Evolutionary conservation across 2,888 invertebrate species (phyloP), one percentile per base, ranked within the genome.

Genomic region (Laspeyria flexula): DNA sequence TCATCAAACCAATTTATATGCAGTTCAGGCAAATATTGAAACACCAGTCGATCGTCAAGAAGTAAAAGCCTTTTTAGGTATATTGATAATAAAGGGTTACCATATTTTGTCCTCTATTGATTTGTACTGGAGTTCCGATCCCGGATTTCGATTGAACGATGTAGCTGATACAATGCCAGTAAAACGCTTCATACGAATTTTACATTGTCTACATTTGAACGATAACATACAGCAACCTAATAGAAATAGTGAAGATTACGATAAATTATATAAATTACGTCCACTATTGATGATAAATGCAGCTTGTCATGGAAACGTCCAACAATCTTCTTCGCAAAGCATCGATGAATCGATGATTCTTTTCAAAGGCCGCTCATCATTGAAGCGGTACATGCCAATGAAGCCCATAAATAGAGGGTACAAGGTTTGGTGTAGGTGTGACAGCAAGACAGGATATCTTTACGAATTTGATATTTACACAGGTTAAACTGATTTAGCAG

Each of bases 351-450:
- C 35, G n/a, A 55, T 55, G 50, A 58, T 73, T 29, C 51, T 62
- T 38, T 71, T 71, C 50, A 72, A 74, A 55, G 70, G 70, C 12
- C 43, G 65, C n/a, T 55, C 49, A 29, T 45, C 48, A 10, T 23
- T 67, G 41, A 73, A 71, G 41, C 42, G 49, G 16, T 54, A 54
- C 10, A 54, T 54, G 54, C 54, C 48, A 2, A 9, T 41, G 6
- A 42, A 41, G 16, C 47, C 47, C 5, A 40, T 53, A 23, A 53
- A 53, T 30, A 43, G 47, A 34, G 43, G 46, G 7, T 52, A 33
- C 21, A 52, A 52, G 25, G 23, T 53, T 11, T 54, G 48, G 54
- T 39, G 39, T 27, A 43, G 54, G 0, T 48, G 54, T 37, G 54
- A 54, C 41, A 43, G 48, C 13, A 12, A 1, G 7, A 48, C 47